Conservation (phyloP, 2,797 vertebrate genomes). For the Oreonectes daqikongensis region DNA sequence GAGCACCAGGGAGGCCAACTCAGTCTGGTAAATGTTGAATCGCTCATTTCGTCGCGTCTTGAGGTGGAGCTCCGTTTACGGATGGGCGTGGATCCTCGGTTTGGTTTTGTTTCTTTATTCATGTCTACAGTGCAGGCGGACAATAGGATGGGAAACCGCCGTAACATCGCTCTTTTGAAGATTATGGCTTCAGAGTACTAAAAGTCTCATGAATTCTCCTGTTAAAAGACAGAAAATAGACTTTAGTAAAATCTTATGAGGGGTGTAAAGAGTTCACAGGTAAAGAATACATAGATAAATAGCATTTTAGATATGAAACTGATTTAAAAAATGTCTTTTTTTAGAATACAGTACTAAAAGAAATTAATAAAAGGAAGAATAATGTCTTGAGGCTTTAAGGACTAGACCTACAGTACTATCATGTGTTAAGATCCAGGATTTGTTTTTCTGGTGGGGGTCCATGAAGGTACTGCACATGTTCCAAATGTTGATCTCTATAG, state of each 20-base stretch:
- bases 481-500: too few species aligned
- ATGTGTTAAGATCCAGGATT: not conserved
- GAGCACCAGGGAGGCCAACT: slow-evolving; percentile 63
- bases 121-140: slow-evolving; percentile 59
- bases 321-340: too few species aligned
- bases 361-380: not conserved
- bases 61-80: slow-evolving; percentile 62
- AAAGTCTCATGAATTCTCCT: not conserved
- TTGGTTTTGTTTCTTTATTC: slow-evolving; percentile 50
- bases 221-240: slow-evolving; percentile 14
- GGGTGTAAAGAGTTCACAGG: slow-evolving; percentile 20
- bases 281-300: not conserved
- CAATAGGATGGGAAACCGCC: slow-evolving; percentile 62
- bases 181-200: slow-evolving; percentile 21
- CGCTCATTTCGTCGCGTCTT: slow-evolving; percentile 70
- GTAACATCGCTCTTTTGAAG: slow-evolving; percentile 31
- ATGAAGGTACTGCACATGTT: not conserved
- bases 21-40: slow-evolving; percentile 72
- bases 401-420: not conserved
- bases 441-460: not conserved
- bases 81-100: slow-evolving; percentile 63
- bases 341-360: not conserved
- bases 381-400: not conserved
- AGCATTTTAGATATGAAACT: too few species aligned
- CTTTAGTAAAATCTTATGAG: slow-evolving; percentile 22